Evolutionary conservation across 2,888 invertebrate genomes (phyloP).

Genomic region (Melanargia galathea): DNA sequence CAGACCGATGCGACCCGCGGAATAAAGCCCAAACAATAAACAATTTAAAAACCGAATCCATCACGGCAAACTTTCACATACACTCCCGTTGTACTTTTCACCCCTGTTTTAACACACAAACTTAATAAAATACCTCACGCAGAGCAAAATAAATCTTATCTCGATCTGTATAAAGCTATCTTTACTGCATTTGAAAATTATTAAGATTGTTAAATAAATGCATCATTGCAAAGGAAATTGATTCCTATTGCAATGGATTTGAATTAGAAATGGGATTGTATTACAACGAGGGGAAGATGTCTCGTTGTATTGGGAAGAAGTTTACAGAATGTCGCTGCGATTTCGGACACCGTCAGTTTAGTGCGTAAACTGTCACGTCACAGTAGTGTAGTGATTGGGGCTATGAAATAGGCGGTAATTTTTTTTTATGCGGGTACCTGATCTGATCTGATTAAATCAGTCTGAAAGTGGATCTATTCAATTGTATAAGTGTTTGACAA

Average conservation of each 20-base stretch:
- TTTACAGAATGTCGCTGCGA: constrained; percentile 75
- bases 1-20: constrained; percentile 37
- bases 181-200: constrained; percentile 12
- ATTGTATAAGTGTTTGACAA: too few relatives aligned
- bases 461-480: too few relatives aligned
- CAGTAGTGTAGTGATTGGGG: constrained; percentile 52
- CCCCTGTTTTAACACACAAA: constrained; percentile 39
- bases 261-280: constrained; percentile 27
- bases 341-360: constrained; percentile 76
- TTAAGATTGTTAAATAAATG: constrained; percentile 30
- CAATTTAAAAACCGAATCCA: constrained; percentile 70
- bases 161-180: constrained; percentile 35
- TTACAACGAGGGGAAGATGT: constrained; percentile 30
- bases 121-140: background rate
- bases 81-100: constrained; percentile 44
- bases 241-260: constrained; percentile 30
- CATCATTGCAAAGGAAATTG: constrained; percentile 29
- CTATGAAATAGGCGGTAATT: constrained; percentile 46
- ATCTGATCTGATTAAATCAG: background rate
- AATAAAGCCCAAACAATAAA: constrained; percentile 51
- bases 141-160: constrained; percentile 47
- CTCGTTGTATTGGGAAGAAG: constrained; percentile 60
- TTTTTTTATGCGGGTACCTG: background rate
- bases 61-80: constrained; percentile 60
- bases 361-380: constrained; percentile 67